Evolutionary conservation across 2,888 invertebrate species (phyloP).

Genomic region (Celastrina argiolus): DNA sequence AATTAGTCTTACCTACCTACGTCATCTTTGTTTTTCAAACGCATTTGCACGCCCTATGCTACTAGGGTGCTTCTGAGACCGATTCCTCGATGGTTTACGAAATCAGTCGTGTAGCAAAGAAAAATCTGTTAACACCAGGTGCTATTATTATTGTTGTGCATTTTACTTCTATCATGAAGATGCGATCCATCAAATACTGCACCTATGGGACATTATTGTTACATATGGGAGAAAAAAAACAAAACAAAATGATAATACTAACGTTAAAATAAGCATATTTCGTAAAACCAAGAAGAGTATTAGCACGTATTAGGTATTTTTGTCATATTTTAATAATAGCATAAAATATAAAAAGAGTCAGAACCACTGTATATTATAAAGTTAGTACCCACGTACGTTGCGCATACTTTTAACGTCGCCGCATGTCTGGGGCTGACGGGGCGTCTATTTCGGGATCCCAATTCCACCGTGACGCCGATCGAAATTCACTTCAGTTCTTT

Average conservation of each 20-base stretch:
- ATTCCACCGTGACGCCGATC: conserved; percentile 55
- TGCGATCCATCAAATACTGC: no score
- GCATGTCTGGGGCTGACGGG: conserved; percentile 67
- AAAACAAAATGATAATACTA: not conserved
- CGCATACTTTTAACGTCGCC: conserved; percentile 49
- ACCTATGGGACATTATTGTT: not conserved
- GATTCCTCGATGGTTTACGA: not conserved
- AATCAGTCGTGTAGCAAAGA: not conserved
- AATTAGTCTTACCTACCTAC: no score
- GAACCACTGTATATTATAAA: conserved; percentile 33
- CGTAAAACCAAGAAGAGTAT: not conserved
- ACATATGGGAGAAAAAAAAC: not conserved
- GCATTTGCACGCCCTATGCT: not conserved
- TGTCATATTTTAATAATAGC: not conserved
- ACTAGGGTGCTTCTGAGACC: not conserved
- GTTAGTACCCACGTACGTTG: conserved; percentile 46
- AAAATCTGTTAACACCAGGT: not conserved
- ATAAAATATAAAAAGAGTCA: conserved; percentile 7
- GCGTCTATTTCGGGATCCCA: conserved; percentile 65
- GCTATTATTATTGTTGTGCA: not conserved
- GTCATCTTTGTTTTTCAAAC: no score
- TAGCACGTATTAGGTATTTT: no score
- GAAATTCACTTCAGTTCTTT: conserved; percentile 64
- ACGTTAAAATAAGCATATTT: no score
- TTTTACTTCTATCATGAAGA: not conserved